Conservation (phyloP, 1,140 invertebrate species). For the Lethrus apterus region DNA sequence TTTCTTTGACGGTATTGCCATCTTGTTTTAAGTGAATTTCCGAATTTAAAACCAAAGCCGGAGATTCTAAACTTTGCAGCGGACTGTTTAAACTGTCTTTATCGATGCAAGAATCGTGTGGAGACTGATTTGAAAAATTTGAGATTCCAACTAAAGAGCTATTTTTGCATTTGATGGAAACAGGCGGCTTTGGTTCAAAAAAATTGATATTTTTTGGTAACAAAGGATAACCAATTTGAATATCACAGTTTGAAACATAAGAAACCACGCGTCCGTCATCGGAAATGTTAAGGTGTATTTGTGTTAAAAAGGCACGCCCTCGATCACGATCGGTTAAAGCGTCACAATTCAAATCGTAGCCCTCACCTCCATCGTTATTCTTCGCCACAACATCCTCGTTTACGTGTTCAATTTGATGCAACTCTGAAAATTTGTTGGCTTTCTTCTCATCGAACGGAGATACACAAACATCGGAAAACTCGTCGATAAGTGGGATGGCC, state of each 20-base stretch:
- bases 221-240: no score
- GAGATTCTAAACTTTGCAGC: background rate
- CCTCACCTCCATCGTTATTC: conserved; percentile 23
- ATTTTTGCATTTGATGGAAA: no score
- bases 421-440: conserved; percentile 31
- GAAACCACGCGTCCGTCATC: conserved; percentile 3
- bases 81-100: background rate
- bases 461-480: conserved; percentile 12
- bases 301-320: conserved; percentile 21
- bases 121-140: no score
- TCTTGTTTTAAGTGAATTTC: background rate
- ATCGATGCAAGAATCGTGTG: no score
- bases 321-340: conserved; percentile 16
- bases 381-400: conserved; percentile 14
- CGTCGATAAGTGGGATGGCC: conserved; percentile 7
- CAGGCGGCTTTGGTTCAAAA: no score
- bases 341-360: conserved; percentile 18
- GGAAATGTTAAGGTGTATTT: conserved; percentile 8
- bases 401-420: conserved; percentile 24
- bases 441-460: conserved; percentile 34
- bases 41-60: background rate
- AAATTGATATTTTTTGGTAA: no score
- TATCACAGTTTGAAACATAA: conserved; percentile 18
- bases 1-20: background rate
- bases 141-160: no score